Evolutionary conservation across 2,797 vertebrate genomes (phyloP).

Genomic region (Danio jaintianensis): DNA sequence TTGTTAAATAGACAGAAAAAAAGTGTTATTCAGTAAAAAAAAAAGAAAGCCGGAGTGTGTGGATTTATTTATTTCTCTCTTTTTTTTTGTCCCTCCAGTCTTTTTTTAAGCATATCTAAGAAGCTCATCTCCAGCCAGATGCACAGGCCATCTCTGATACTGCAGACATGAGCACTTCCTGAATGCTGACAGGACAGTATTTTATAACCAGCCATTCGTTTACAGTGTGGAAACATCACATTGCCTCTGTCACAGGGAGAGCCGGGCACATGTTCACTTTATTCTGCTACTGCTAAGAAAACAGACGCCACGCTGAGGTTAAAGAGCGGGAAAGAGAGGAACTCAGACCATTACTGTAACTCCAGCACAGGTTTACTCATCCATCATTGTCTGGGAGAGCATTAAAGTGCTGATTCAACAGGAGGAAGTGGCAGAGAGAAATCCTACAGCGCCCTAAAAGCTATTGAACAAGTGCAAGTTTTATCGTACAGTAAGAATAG

Average conservation of each 20-base stretch:
- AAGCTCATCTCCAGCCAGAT: slow-evolving; percentile 35
- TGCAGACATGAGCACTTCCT: slow-evolving; percentile 44
- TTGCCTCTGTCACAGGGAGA: slow-evolving; percentile 17
- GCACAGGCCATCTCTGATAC: slow-evolving; percentile 46
- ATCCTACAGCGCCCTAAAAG: slow-evolving; percentile 9
- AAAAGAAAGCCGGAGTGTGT: slow-evolving; percentile 58
- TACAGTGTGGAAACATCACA: slow-evolving; percentile 28
- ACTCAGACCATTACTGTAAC: slow-evolving; percentile 34
- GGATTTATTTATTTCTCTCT: slow-evolving; percentile 61
- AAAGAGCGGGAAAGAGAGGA: slow-evolving; percentile 1
- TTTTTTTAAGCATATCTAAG: slow-evolving; percentile 34
- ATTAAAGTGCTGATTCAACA: slow-evolving; percentile 30
- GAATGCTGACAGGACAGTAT: slow-evolving; percentile 36
- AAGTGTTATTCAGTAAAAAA: slow-evolving; percentile 86
- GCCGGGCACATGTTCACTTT: not conserved
- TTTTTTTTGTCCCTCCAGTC: not conserved
- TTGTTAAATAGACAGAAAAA: slow-evolving; percentile 93
- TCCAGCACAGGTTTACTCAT: slow-evolving; percentile 36
- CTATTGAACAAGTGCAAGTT: slow-evolving; percentile 9
- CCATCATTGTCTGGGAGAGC: slow-evolving; percentile 37
- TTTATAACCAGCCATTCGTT: slow-evolving; percentile 40
- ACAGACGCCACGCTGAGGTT: slow-evolving; percentile 42
- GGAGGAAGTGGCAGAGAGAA: slow-evolving; percentile 19
- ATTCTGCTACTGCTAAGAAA: slow-evolving; percentile 37
- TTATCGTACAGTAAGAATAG: not conserved